Conservation (phyloP, 2,113 vertebrate genomes). For the Saccopteryx bilineata region DNA sequence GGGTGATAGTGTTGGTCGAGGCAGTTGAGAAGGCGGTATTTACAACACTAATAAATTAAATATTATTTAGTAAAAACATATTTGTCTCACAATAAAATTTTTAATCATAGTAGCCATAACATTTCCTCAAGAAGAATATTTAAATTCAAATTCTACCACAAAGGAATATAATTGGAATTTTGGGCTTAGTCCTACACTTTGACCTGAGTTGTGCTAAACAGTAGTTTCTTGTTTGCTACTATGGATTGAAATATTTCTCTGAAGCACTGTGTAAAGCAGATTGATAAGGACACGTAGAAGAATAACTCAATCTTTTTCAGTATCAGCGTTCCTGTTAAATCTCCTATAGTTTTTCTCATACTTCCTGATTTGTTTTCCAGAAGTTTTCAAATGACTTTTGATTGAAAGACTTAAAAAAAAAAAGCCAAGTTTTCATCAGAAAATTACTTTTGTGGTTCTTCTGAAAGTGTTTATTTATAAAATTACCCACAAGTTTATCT, state of each 20-base stretch:
- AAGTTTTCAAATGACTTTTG: constrained; percentile 73
- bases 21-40: not conserved
- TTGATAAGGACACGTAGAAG: constrained; percentile 8
- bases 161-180: not conserved
- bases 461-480: constrained; percentile 78
- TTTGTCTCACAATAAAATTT: not conserved
- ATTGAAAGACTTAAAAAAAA: constrained; percentile 69
- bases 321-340: constrained; percentile 73
- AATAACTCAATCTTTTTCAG: constrained; percentile 64
- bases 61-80: not conserved
- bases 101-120: not conserved
- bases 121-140: not conserved
- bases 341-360: constrained; percentile 46
- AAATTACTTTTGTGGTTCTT: constrained; percentile 82
- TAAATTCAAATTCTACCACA: constrained; percentile 13
- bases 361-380: constrained; percentile 70
- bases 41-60: not conserved
- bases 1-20: not conserved
- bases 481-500: constrained; percentile 82
- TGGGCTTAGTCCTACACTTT: not conserved
- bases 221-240: not conserved
- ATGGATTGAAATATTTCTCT: constrained; percentile 61
- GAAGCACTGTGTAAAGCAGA: not conserved
- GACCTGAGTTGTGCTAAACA: not conserved
- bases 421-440: constrained; percentile 72